Base-by-base conservation (phyloP, 2,797 vertebrate genomes). In the Sebastes hubbsi region DNA sequence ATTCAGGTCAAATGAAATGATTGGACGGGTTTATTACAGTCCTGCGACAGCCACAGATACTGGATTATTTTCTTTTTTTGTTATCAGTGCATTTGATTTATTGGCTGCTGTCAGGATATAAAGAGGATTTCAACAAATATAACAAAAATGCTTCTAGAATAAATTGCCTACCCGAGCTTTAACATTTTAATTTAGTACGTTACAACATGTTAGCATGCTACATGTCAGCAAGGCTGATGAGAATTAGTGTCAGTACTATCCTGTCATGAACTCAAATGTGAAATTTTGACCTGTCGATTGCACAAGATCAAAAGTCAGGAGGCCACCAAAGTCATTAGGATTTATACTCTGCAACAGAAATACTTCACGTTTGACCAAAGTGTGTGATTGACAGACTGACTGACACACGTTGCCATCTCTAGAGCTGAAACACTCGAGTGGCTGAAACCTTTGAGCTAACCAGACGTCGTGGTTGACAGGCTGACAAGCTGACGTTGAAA, bases 401-500 rank as follows among this genome's bases (percentile, higher is more conserved):
- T 63, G 49, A 65, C 64, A 74, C 25, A 49, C 49, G 49, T 34
- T n/a, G 46, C 12, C 64, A n/a, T 54, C 61, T 49, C 25, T 14
- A 12, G 46, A 32, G 67, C 73, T 16, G 20, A 34, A 30, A n/a
- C 29, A 10, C 29, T 70, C 2, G 8, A 34, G 24, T 18, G 73
- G 59, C 59, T 77, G 22, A 70, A 80, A 72, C 72, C 80, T 82
- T 25, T 11, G 69, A 61, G 71, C 59, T 36, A 24, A 75, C 30
- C 52, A 84, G 62, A 78, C 75, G 34, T 5, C 4, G 79, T 13
- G 65, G 30, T 34, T n/a, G 85, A 80, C 63, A 77, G 73, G 30
- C 76, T 64, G 79, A 89, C 78, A 72, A 68, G 56, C 83, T 66
- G 87, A 76, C 74, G 32, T 12, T 22, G 72, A 70, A 72, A 54